Base-by-base conservation (phyloP, 2,113 vertebrate species). In the Mesoclemmys tuberculata region DNA sequence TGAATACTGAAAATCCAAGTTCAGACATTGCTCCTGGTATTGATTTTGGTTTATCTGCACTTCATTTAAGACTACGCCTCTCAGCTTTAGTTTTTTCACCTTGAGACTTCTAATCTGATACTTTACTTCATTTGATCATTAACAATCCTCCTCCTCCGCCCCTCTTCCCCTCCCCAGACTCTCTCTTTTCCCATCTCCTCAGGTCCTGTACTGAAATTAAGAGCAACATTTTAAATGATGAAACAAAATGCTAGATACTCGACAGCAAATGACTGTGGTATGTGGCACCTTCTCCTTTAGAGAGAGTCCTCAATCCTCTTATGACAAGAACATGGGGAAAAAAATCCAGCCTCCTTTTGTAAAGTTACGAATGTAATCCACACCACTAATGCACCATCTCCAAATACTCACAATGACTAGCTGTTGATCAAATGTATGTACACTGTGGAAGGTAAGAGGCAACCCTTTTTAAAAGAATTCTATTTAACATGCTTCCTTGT, bases 401-500 rank as follows among this genome's bases (percentile, higher is more conserved):
- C 1, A 4, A 83, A 68, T 79, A 89, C 19, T 13, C 29, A n/a
- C 4, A 88, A 90, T 27, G 88, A 91, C 79, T 51, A 55, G 41
- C 75, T 94, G 46, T 10, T 84, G 12, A 82, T 82, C 26, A 93
- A 84, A 14, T 92, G 92, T 84, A 94, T 21, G 81, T 24, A 93
- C 81, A 85, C 54, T 5, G 5, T 84, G 85, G n/a, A 7, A 91
- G 91, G 7, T 10, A 90, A 82, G 51, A 78, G 5, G 1, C 5
- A 71, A 26, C 35, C 78, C 61, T 64, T 68, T 0, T 0, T 5
- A 56, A 27, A 93, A 90, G 21, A 93, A 77, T 24, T 87, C 55
- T 55, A 64, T 55, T 54, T 58, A 82, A 83, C 77, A 88, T 0
- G 0, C 19, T 88, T 94, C 58, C 26, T 84, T 92, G 26, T 0